phyloP scores from a whole-genome alignment of 2,797 vertebrate genomes.

The Danio tinwini region DNA sequence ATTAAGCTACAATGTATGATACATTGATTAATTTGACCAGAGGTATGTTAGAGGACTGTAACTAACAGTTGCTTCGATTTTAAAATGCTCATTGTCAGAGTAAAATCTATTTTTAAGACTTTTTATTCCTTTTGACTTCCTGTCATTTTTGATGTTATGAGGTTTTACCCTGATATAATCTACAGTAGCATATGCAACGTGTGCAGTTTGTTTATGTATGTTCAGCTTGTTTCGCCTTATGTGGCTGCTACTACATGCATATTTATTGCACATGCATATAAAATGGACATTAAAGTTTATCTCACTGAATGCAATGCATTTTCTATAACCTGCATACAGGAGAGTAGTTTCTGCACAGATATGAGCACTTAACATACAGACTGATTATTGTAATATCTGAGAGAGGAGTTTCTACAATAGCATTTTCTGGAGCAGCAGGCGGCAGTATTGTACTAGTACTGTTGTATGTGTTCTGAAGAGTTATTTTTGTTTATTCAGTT shows the following conservation, averaged over 20 bases:
- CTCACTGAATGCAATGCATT: slow-evolving; percentile 26
- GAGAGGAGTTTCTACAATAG: background rate
- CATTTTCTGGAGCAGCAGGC: slow-evolving; percentile 25
- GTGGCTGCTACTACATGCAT: background rate
- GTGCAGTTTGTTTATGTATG: background rate
- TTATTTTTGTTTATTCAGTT: background rate
- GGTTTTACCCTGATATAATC: background rate
- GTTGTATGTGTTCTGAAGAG: background rate
- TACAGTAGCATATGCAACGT: background rate
- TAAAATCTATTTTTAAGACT: no score
- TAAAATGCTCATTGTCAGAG: background rate
- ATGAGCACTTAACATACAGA: background rate
- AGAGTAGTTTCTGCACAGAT: background rate
- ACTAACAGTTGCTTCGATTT: background rate
- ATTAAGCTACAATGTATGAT: no score
- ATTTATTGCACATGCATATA: slow-evolving; percentile 58
- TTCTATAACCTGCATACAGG: slow-evolving; percentile 1
- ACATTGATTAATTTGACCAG: no score
- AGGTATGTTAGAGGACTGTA: background rate
- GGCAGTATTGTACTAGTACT: slow-evolving; percentile 30
- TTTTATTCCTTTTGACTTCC: no score
- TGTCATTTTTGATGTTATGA: background rate
- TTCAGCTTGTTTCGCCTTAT: slow-evolving; percentile 18
- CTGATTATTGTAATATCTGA: background rate
- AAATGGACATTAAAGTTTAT: slow-evolving; percentile 40